A percentile compares a stretch with the other conserved stretches of the same genome.
These are phyloP conservation scores for Neotoxoptera formosana DNA, from an alignment of 1,140 invertebrate genomes.

Conservation along the genomic window DNA sequence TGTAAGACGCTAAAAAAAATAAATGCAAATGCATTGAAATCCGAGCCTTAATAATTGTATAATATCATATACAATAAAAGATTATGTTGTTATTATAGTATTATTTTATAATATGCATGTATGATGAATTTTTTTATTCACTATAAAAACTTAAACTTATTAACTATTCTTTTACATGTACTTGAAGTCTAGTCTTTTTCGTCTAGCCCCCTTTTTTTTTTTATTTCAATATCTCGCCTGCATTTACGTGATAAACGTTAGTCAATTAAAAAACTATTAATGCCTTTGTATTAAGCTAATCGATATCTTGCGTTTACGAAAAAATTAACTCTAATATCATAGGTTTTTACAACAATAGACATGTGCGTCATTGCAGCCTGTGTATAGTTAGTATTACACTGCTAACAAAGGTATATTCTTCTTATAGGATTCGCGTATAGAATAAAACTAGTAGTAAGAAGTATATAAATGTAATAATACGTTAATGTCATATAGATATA, in stretches of 20 bases:
- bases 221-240: no score
- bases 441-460: neutral
- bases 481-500: neutral
- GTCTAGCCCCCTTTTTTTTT: no score
- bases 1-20: no score
- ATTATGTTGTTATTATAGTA: no score
- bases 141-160: no score
- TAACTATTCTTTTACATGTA: no score
- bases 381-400: neutral
- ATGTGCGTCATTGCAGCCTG: neutral
- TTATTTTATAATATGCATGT: no score
- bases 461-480: neutral
- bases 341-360: neutral
- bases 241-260: neutral
- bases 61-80: no score
- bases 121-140: no score
- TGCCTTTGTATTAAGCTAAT: neutral
- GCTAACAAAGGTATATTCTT: neutral
- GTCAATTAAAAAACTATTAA: slow-evolving; percentile 1
- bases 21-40: no score
- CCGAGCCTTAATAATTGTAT: no score
- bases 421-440: neutral
- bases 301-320: neutral
- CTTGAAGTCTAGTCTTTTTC: no score
- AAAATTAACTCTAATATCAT: neutral